These are phyloP conservation scores for Pongo abelii DNA, from an alignment of 2,113 vertebrate genomes.

Conservation along the genomic window DNA sequence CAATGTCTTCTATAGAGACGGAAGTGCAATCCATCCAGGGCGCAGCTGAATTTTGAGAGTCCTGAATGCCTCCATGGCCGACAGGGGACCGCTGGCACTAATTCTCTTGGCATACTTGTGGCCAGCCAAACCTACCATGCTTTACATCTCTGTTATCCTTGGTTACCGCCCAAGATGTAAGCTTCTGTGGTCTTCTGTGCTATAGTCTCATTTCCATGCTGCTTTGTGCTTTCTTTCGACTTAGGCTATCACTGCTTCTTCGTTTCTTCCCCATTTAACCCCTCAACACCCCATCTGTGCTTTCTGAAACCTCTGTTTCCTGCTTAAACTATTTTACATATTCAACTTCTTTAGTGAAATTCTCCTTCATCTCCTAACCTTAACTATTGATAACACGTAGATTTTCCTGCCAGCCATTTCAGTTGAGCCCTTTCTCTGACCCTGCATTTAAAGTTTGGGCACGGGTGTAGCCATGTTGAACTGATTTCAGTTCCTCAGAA, in stretches of 20 bases:
- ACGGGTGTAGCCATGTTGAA: not conserved
- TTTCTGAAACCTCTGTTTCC: not conserved
- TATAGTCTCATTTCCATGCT: not conserved
- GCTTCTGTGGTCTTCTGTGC: slow-evolving; percentile 40
- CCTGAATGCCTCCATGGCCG: not conserved
- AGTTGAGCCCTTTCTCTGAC: not conserved
- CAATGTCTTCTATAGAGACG: slow-evolving; percentile 14
- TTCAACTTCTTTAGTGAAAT: not conserved
- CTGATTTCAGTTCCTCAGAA: not conserved
- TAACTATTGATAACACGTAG: not conserved
- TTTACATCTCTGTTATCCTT: slow-evolving; percentile 55
- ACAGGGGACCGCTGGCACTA: slow-evolving; percentile 40
- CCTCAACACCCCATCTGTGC: not conserved
- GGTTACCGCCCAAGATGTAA: slow-evolving; percentile 64
- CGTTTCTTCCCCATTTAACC: not conserved
- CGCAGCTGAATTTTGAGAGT: slow-evolving; percentile 56
- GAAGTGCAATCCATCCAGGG: slow-evolving; percentile 35
- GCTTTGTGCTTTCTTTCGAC: not conserved
- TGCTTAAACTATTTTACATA: not conserved
- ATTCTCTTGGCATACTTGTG: slow-evolving; percentile 56
- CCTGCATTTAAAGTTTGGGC: not conserved
- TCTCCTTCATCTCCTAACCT: not conserved
- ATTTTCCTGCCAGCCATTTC: not conserved
- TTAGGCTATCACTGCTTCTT: not conserved
- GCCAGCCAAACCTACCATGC: slow-evolving; percentile 45